Conservation (phyloP, 2,113 vertebrate genomes). For the Takifugu bimaculatus region DNA sequence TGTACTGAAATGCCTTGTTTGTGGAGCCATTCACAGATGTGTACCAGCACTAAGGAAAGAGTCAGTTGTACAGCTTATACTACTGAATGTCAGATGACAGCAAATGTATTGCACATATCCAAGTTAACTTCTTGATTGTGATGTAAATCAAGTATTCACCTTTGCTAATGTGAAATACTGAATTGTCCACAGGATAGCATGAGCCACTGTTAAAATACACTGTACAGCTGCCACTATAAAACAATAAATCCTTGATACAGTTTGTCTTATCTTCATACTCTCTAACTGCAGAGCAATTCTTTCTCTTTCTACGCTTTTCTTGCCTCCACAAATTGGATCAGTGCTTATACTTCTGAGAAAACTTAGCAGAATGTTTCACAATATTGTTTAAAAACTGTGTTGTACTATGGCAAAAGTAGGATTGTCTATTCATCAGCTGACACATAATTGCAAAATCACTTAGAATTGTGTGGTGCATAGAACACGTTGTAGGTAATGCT, state of each 20-base stretch:
- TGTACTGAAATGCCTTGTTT: conserved; percentile 56
- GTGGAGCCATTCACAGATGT: conserved; percentile 42
- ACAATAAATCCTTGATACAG: conserved; percentile 59
- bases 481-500: too few species aligned
- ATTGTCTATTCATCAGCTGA: too few species aligned
- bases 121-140: conserved; percentile 33
- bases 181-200: conserved; percentile 58
- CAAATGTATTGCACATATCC: conserved; percentile 45
- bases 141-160: conserved; percentile 36
- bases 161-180: conserved; percentile 55
- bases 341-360: background rate
- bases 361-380: too few species aligned
- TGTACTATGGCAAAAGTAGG: too few species aligned
- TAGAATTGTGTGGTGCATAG: too few species aligned
- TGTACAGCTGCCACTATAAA: conserved; percentile 63
- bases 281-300: background rate
- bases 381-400: too few species aligned
- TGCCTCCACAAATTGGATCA: background rate
- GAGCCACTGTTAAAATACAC: conserved; percentile 53
- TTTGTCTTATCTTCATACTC: conserved; percentile 11
- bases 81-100: conserved; percentile 59
- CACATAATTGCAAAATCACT: too few species aligned
- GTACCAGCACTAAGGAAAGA: conserved; percentile 43
- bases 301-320: background rate
- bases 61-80: conserved; percentile 38